phyloP scores from a whole-genome alignment of 2,113 vertebrate species.

The Probosciger aterrimus region DNA sequence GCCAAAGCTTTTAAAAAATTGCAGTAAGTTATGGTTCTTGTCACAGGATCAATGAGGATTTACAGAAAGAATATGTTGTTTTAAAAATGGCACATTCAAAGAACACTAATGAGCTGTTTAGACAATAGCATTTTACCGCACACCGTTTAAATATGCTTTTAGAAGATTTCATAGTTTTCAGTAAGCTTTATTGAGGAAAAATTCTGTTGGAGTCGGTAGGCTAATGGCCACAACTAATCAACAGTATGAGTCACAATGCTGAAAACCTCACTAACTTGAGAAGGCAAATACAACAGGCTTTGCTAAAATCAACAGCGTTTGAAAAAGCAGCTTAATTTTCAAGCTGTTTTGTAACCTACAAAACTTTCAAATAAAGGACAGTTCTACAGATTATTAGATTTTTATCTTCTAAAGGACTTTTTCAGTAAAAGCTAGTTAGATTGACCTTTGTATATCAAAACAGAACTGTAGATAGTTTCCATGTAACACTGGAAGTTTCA shows the following conservation, averaged over 20 bases:
- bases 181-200: neutral
- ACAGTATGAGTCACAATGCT: neutral
- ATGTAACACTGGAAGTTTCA: neutral
- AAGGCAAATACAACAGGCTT: neutral
- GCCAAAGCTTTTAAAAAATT: slow-evolving; percentile 85
- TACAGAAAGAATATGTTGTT: neutral
- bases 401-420: neutral
- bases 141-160: neutral
- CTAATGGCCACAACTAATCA: neutral
- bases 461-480: neutral
- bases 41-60: neutral
- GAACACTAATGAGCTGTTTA: neutral
- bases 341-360: neutral
- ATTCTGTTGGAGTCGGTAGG: neutral
- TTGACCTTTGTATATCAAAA: neutral
- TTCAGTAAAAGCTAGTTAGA: neutral
- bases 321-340: neutral
- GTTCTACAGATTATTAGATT: neutral
- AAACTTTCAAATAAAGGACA: neutral
- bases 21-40: slow-evolving; percentile 22
- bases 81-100: neutral
- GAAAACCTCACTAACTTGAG: neutral
- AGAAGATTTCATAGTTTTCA: neutral
- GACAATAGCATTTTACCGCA: neutral
- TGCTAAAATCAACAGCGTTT: neutral